Percentiles rank a stretch among this genome's conserved stretches.
phyloP scores from a whole-genome alignment of 2,888 invertebrate species.

The Phaonia tiefii region DNA sequence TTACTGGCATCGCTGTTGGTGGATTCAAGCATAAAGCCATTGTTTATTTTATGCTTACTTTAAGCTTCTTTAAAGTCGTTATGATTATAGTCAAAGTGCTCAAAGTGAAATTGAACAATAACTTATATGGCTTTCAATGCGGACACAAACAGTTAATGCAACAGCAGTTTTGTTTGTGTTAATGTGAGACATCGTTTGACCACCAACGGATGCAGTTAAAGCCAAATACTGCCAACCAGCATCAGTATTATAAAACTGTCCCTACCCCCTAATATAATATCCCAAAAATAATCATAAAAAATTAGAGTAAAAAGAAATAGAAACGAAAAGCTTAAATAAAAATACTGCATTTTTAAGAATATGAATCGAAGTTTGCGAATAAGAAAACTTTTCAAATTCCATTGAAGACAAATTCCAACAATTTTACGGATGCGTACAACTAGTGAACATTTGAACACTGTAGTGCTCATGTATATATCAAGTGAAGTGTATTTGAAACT shows the following conservation, averaged over 20 bases:
- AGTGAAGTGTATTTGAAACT: too few species aligned
- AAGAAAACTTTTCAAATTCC: constrained; percentile 24
- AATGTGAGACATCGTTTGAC: background rate
- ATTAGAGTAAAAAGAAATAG: background rate
- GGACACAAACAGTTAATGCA: constrained; percentile 41
- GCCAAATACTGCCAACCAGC: too few species aligned
- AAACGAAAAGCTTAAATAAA: constrained; percentile 14
- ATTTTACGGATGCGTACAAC: background rate
- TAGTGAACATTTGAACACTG: background rate
- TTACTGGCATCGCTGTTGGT: background rate
- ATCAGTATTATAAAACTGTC: too few species aligned
- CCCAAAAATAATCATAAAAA: background rate
- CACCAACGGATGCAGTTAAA: background rate
- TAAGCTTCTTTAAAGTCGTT: constrained; percentile 43
- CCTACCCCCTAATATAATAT: too few species aligned
- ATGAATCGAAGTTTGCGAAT: constrained; percentile 7
- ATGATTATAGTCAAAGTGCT: constrained; percentile 46
- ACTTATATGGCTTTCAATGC: constrained; percentile 44
- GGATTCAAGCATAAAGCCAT: constrained; percentile 32
- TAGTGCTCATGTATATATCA: too few species aligned
- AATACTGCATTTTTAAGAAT: background rate
- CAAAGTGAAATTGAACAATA: constrained; percentile 50
- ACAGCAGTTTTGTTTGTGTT: constrained; percentile 7
- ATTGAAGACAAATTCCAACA: constrained; percentile 18
- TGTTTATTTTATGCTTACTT: constrained; percentile 51